phyloP scores from a whole-genome alignment of 2,888 invertebrate species.

The Xestoiulus laeticollis region DNA sequence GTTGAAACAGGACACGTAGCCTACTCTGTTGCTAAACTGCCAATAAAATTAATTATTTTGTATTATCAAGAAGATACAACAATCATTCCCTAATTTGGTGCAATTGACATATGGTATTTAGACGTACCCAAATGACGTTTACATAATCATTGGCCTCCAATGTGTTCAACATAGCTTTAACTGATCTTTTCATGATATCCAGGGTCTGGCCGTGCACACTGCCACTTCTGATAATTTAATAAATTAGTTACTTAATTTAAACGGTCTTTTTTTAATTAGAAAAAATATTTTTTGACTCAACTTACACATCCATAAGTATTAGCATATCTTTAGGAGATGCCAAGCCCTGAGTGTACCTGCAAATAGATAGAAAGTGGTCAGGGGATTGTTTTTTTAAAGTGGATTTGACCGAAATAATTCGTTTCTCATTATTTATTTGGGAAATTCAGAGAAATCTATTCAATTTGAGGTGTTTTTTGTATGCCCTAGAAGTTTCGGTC shows the following conservation, averaged over 20 bases:
- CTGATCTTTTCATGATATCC: slow-evolving; percentile 67
- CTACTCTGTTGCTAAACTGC: slow-evolving; percentile 62
- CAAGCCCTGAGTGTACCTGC: slow-evolving; percentile 65
- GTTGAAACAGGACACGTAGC: slow-evolving; percentile 62
- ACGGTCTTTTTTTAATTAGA: too few species aligned
- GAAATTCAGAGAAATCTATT: too few species aligned
- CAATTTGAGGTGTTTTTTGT: too few species aligned
- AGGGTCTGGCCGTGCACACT: slow-evolving; percentile 68
- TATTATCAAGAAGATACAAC: too few species aligned
- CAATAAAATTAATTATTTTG: not conserved
- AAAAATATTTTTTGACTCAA: not conserved
- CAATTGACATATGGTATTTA: not conserved
- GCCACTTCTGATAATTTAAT: slow-evolving; percentile 59
- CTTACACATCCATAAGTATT: slow-evolving; percentile 67
- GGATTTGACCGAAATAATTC: too few species aligned
- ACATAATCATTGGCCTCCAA: slow-evolving; percentile 68
- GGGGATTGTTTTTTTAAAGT: too few species aligned
- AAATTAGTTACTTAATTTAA: not conserved
- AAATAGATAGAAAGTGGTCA: too few species aligned
- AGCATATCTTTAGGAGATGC: slow-evolving; percentile 68
- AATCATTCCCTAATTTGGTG: not conserved
- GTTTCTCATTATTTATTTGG: too few species aligned
- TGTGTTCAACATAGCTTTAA: slow-evolving; percentile 66
- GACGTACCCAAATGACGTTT: slow-evolving; percentile 60
- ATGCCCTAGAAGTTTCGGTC: too few species aligned